A percentile compares a stretch with the other conserved stretches of the same genome.
Evolutionary conservation across 2,888 invertebrate genomes (phyloP).

Genomic region (Coenonympha arcania): DNA sequence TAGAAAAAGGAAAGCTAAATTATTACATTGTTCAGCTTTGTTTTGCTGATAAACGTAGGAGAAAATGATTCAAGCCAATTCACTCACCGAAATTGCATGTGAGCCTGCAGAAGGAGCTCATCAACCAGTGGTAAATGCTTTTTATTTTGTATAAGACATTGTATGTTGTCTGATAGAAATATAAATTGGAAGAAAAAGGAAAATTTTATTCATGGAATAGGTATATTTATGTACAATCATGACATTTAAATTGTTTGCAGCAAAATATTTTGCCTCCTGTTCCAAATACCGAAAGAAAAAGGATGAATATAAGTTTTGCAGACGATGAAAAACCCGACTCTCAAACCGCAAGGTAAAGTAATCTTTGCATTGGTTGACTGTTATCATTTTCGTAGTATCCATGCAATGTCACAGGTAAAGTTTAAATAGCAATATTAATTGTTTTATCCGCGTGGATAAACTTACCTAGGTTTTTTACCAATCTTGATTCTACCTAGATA

Average conservation of each 20-base stretch:
- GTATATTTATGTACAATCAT: neutral
- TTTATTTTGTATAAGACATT: conserved; percentile 6
- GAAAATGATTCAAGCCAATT: conserved; percentile 36
- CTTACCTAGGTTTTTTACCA: no score
- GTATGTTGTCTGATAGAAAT: neutral
- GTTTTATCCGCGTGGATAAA: no score
- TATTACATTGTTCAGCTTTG: no score
- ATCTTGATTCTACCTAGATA: no score
- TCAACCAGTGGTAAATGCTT: conserved; percentile 46
- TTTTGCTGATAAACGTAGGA: neutral
- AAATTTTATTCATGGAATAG: neutral
- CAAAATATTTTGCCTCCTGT: neutral
- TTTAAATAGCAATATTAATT: no score
- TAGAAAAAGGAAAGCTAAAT: neutral
- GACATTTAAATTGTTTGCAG: neutral
- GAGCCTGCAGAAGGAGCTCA: conserved; percentile 55
- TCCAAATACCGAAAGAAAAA: conserved; percentile 23
- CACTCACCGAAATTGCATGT: conserved; percentile 48
- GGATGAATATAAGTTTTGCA: conserved; percentile 36
- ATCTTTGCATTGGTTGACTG: no score
- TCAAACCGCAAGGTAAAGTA: conserved; percentile 41
- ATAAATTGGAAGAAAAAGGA: neutral
- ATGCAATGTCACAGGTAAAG: no score
- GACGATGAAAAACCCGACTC: conserved; percentile 37
- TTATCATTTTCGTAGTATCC: no score